Conservation (phyloP, 2,113 vertebrate genomes). For the Sarotherodon lohbergeri region DNA sequence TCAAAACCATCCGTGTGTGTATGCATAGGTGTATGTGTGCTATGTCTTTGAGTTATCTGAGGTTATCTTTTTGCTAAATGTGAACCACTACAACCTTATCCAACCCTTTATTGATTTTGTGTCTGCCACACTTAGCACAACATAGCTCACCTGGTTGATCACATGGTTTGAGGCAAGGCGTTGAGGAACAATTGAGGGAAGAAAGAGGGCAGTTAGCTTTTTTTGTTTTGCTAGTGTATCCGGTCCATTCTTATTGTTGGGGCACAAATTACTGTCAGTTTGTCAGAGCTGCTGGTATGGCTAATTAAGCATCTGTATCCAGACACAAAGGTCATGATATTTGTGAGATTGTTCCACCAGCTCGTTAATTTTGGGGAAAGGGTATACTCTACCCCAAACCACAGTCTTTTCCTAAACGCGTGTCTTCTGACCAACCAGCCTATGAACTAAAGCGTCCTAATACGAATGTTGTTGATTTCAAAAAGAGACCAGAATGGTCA, state of each 20-base stretch:
- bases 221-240: neutral
- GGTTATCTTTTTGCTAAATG: constrained; percentile 41
- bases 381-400: neutral
- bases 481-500: neutral
- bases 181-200: neutral
- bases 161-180: neutral
- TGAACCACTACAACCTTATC: constrained; percentile 10
- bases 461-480: neutral
- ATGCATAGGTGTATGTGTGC: neutral
- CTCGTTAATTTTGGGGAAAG: neutral
- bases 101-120: constrained; percentile 22
- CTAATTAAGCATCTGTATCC: neutral
- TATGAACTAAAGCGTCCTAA: neutral
- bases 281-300: neutral
- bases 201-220: neutral
- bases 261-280: neutral
- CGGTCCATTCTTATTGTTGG: neutral
- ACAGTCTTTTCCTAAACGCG: neutral
- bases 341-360: neutral
- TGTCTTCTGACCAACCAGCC: neutral
- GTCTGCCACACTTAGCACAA: constrained; percentile 12
- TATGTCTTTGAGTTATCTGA: constrained; percentile 6
- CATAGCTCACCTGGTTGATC: neutral
- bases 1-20: neutral
- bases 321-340: neutral